A percentile compares a stretch with the other conserved stretches of the same genome.
Conservation (phyloP, 2,113 vertebrate species). For the Chaetodon auriga region DNA sequence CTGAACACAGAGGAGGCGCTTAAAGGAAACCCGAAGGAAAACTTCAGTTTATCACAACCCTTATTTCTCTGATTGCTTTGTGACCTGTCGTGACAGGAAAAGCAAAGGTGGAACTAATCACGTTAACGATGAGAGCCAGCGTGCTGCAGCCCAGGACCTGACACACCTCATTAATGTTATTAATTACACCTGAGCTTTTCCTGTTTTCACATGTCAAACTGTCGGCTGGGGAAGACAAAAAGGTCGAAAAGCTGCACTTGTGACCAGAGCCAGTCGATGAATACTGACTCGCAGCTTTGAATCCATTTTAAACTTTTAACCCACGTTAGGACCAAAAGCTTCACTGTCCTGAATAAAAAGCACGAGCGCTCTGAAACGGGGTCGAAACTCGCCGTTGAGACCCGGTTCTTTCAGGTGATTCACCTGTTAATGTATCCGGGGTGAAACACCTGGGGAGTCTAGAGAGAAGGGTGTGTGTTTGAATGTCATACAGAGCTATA, state of each 20-base stretch:
- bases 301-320: background rate
- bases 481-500: background rate
- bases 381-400: background rate
- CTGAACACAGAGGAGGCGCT: constrained; percentile 71
- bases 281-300: too few relatives aligned
- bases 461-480: background rate
- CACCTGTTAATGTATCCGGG: background rate
- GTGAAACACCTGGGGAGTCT: background rate
- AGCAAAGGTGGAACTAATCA: too few relatives aligned
- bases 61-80: background rate
- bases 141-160: background rate
- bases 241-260: too few relatives aligned
- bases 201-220: background rate
- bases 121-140: background rate
- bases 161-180: background rate
- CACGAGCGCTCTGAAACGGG: background rate
- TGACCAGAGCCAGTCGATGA: too few relatives aligned
- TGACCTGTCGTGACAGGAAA: background rate
- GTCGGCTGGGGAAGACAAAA: background rate
- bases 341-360: background rate
- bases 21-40: background rate
- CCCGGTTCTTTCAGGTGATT: background rate
- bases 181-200: background rate
- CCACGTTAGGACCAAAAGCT: background rate
- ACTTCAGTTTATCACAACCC: background rate